Evolutionary conservation across 2,113 vertebrate genomes (phyloP), one percentile per base, ranked within the genome.

Genomic region (Leptodactylus fuscus): DNA sequence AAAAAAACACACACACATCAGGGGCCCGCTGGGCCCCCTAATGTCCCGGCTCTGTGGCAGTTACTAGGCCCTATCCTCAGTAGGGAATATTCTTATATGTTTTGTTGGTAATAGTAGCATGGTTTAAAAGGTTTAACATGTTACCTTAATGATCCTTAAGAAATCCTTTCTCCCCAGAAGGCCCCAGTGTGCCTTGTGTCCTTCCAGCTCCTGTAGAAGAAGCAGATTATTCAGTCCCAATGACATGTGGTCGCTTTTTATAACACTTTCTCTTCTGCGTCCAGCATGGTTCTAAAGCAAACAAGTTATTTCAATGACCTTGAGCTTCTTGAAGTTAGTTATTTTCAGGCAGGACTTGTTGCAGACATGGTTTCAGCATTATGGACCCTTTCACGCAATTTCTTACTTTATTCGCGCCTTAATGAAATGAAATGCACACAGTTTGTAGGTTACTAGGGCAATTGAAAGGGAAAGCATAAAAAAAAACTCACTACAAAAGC

Each of bases 221-320:
- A 55, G 51, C 34, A 55, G 77, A 60, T 58, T 80, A 80, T 60
- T 62, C 36, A 60, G 53, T 32, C 10, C 32, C 20, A 15, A 41
- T 80, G 77, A 80, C 77, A 60, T 80, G 77, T 62, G 77, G 77
- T 79, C 18, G 36, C 34, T 80, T 80, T 80, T 80, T 79, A 79
- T 79, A 79, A 79, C 77, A 41, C 55, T 80, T 80, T 80, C 77
- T 27, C 77, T 79, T 60, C 74, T 29, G 46, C 16, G n/a, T 58
- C 51, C 51, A 41, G 53, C 34, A 16, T 27, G 53, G 51, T 60
- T 60, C 32, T 41, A 48, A 81, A 38, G 36, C 79, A 67, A 81
- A 44, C 58, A 81, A 81, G 24, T 67, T 48, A 48, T 29, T 48
- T 32, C 12, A 49, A 48, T 81, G 79, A 65, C 79, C 58, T 81